phyloP scores from a whole-genome alignment of 2,113 vertebrate genomes.

The Leiothrix lutea region DNA sequence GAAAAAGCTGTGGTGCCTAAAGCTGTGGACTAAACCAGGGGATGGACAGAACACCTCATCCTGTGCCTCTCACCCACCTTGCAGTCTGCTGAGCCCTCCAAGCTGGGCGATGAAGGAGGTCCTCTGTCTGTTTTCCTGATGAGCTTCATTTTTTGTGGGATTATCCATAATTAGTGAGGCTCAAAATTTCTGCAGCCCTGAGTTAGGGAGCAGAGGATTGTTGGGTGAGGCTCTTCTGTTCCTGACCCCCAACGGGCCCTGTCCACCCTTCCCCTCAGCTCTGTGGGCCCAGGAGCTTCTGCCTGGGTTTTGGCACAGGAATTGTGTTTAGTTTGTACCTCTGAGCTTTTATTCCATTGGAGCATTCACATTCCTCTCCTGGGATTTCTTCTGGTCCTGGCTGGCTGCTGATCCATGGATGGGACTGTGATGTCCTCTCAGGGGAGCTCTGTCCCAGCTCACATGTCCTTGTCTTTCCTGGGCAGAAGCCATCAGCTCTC shows the following conservation, averaged over 20 bases:
- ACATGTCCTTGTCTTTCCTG: accelerated
- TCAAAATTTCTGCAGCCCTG: neutral
- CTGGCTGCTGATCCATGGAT: accelerated
- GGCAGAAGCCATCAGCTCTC: neutral
- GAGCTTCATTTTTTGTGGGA: conserved; percentile 38
- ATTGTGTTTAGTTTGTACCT: neutral
- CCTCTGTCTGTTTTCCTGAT: neutral
- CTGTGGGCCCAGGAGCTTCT: accelerated
- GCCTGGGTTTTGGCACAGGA: neutral
- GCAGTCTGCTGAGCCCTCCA: neutral
- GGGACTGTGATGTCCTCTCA: neutral
- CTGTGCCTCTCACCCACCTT: neutral
- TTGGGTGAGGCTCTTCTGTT: neutral
- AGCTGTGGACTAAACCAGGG: neutral
- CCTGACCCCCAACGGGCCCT: accelerated
- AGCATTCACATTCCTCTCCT: neutral
- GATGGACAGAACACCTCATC: neutral
- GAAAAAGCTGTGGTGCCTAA: neutral
- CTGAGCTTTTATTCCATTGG: neutral
- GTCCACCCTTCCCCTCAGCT: neutral
- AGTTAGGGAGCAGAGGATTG: neutral
- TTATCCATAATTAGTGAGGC: conserved; percentile 41
- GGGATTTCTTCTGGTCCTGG: neutral
- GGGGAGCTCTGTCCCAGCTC: neutral
- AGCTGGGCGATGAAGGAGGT: neutral